A percentile compares a stretch with the other conserved stretches of the same genome.
Evolutionary conservation across 2,888 invertebrate genomes (phyloP).

Genomic region (Lucinisca nassula): DNA sequence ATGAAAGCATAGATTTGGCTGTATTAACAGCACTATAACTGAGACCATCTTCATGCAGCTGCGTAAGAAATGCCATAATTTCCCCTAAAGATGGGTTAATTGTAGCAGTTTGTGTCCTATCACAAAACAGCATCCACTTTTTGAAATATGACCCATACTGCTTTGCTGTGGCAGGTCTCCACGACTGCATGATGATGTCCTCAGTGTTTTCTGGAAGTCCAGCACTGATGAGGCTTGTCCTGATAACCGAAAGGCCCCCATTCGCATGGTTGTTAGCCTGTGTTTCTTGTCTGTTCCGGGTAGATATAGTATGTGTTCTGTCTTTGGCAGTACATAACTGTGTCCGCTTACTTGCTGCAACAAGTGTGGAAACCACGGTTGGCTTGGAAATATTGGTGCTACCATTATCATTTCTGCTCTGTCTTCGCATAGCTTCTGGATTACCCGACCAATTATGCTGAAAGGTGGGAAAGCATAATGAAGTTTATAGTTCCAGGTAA

Average conservation of each 20-base stretch:
- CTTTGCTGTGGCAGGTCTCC: not conserved
- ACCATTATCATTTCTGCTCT: not conserved
- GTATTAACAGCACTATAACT: not conserved
- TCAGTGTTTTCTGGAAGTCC: not conserved
- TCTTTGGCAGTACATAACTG: not conserved
- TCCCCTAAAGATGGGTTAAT: not conserved
- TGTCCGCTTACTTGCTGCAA: not conserved
- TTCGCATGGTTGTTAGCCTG: not conserved
- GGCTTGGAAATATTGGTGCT: not conserved
- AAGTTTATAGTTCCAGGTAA: not conserved
- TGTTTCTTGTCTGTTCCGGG: not conserved
- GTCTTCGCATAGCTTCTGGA: not conserved
- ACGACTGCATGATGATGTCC: constrained; percentile 4
- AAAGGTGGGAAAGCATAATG: constrained; percentile 4
- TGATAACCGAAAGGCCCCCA: not conserved
- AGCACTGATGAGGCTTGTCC: not conserved
- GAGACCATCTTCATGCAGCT: not conserved
- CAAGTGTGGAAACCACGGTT: not conserved
- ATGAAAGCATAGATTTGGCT: not conserved
- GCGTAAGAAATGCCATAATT: not conserved
- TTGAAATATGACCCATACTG: not conserved
- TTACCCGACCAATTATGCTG: not conserved
- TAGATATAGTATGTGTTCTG: not conserved
- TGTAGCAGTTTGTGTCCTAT: not conserved
- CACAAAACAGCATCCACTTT: not conserved